Base-by-base conservation (phyloP, 2,113 vertebrate genomes). In the Gila orcuttii region DNA sequence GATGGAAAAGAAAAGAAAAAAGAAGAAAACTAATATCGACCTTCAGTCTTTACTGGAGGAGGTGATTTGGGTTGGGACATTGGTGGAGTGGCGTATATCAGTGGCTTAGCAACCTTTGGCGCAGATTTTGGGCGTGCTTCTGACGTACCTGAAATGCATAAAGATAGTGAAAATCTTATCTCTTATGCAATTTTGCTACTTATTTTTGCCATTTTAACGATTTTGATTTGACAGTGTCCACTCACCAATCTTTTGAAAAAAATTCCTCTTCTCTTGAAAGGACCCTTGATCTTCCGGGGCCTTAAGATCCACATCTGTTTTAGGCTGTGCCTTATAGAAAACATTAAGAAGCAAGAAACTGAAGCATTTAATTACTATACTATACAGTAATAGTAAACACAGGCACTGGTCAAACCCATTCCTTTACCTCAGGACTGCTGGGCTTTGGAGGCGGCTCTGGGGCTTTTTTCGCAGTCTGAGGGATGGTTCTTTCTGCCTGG, bases 241-340 rank as follows among this genome's bases (percentile, higher is more conserved):
- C 96, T 96, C 81, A 99, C 98, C 96, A 68, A 96, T 95, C 82
- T 88, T 97, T 92, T 97, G 96, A 92, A 99, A 99, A 90, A 94
- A 99, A 0, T 95, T 85, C 6, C 87, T 95, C 91, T 98, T 99
- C 52, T 97, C 93, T 88, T 92, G 92, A 89, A 99, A 97, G 33
- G 94, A 93, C 79, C 94, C 91, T 0, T 47, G 90, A 13, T 93
- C 81, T 0, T 89, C 82, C n/a, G 81, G 83, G 64, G 89, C 86
- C 4, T 82, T 8, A 25, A 31, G 8, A 21, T 91, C 85, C 36
- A 31, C 21, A 33, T 86, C 45, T 88, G 84, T 59, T 85, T 45
- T 90, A 93, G 90, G 62, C 21, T 82, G 84, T 23, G 71, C 12
- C 28, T 71, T 86, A 79, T 10, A 76, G 17, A 28, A 28, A 57